A percentile compares a stretch with the other conserved stretches of the same genome.
Evolutionary conservation across 2,888 invertebrate species (phyloP).

Genomic region (Phyllotreta cruciferae): DNA sequence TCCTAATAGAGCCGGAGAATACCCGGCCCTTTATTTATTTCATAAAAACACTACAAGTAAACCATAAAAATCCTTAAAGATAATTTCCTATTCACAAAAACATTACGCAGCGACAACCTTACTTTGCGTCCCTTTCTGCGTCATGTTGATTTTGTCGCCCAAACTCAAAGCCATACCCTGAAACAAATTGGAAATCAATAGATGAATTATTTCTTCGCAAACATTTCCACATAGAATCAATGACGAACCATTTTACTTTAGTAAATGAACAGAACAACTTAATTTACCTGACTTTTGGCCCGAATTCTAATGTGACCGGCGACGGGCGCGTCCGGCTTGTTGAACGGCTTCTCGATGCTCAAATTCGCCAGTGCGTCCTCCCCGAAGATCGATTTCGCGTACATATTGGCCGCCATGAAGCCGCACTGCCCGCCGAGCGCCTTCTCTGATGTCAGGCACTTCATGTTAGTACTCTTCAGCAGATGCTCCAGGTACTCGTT

Average conservation of each 20-base stretch:
- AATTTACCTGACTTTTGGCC: conserved; percentile 94
- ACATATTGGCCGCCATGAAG: conserved; percentile 99
- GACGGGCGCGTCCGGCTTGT: conserved; percentile 86
- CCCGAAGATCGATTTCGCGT: conserved; percentile 97
- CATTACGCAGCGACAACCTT: conserved; percentile 58
- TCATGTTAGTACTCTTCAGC: conserved; percentile 97
- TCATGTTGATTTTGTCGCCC: conserved; percentile 97
- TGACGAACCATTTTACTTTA: too few species aligned
- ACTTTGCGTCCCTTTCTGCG: conserved; percentile 74
- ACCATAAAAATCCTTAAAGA: too few species aligned
- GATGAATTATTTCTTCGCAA: too few species aligned
- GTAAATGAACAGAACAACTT: too few species aligned
- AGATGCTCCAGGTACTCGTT: conserved; percentile 92
- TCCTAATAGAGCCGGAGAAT: background rate
- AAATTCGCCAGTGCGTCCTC: conserved; percentile 99
- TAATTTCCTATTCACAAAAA: background rate
- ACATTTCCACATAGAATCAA: too few species aligned
- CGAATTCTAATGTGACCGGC: conserved; percentile 97
- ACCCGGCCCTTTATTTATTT: background rate
- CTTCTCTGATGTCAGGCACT: conserved; percentile 97
- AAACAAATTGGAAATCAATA: too few species aligned
- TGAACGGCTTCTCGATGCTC: conserved; percentile 94
- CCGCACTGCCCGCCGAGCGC: conserved; percentile 97
- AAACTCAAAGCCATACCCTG: conserved; percentile 98
- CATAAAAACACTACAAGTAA: too few species aligned